Evolutionary conservation across 2,888 invertebrate genomes (phyloP), one percentile per base, ranked within the genome.

Genomic region (Latrodectus elegans): DNA sequence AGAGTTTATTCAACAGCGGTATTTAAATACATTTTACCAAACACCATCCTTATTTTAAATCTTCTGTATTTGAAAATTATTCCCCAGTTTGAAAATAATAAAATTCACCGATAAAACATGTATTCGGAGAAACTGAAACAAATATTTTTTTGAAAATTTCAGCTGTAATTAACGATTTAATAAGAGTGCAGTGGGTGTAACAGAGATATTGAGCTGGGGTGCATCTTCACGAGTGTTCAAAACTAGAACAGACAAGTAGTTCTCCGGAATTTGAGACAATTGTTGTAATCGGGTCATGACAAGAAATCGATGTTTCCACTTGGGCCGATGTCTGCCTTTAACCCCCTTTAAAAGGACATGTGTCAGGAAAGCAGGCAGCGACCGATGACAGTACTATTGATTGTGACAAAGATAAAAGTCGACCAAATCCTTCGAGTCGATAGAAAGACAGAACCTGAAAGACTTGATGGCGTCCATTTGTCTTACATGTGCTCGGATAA

Each of bases 351-450:
- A 80, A 80, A 85, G 79, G 85, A 85, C 85, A 75, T 85, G 79
- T 85, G 80, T 85, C 85, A 85, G 60, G 64, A 80, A 75, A 85
- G 79, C 85, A 80, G 70, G 70, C 55, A 60, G 51, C 73, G 60
- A 80, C 74, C 79, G 79, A 85, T 85, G 85, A 75, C 84, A 85
- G 74, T 74, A 68, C 84, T 85, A 85, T 85, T 85, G 84, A 85
- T 85, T 85, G 79, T 78, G 84, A 85, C 80, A 84, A 73, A 78
- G 84, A 84, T 84, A 84, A 77, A 78, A 84, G 72, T 84, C 77
- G 51, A 53, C 49, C 84, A 84, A 77, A 74, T 84, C 70, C 85
- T 75, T 38, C 22, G 22, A 85, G 85, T 85, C 85, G 85, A 85
- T 85, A 75, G 17, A 85, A 38, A 74, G 79, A 60, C 52, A 55